Evolutionary conservation across 64 coral and sea anemone species (phyloP), one percentile per base, ranked within the genome.

Genomic region (Actinia tenebrosa): DNA sequence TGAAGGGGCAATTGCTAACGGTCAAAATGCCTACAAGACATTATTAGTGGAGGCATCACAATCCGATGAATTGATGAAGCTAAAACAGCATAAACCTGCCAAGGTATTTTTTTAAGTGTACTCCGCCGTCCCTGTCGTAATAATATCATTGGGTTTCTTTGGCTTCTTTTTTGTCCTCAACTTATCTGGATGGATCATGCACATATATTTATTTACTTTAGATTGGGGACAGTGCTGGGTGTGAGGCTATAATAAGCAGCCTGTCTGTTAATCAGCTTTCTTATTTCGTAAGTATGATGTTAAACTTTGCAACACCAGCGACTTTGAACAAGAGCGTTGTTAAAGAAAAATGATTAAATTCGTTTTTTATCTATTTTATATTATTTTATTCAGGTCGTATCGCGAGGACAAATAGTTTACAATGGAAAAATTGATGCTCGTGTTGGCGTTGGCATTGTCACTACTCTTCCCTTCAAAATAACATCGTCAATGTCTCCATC

Each of bases 401-500:
- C 95, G 26, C 92, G 92, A 22, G 95, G 95, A 59, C 84, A 78
- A 44, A 91, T 98, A 78, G 64, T 94, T 6, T 45, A 61, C 44
- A 87, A 98, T 19, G 77, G 78, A n/a, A 86, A 54, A 45, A 92
- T 91, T 52, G 87, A 75, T 22, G 27, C 64, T 11, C 59, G 89
- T 0, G 47, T 94, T 37, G 30, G 4, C 47, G 4, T 50, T 26
- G 95, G 95, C 18, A 79, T 98, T n/a, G 27, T 98, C 4, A 98
- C 87, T 13, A 91, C 92, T 4, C 89, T 94, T 56, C 83, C 78
- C 19, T 89, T 98, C 63, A 79, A 58, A 60, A 66, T 92, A 18
- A 89, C 95, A 16, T 3, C 87, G 14, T 37, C 52, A 68, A 98
- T 98, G 95, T 98, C 95, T 10, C 92, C 92, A 71, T 91, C 93